These are phyloP conservation scores for Champsocephalus esox DNA, from an alignment of 2,797 vertebrate genomes.

Conservation along the genomic window DNA sequence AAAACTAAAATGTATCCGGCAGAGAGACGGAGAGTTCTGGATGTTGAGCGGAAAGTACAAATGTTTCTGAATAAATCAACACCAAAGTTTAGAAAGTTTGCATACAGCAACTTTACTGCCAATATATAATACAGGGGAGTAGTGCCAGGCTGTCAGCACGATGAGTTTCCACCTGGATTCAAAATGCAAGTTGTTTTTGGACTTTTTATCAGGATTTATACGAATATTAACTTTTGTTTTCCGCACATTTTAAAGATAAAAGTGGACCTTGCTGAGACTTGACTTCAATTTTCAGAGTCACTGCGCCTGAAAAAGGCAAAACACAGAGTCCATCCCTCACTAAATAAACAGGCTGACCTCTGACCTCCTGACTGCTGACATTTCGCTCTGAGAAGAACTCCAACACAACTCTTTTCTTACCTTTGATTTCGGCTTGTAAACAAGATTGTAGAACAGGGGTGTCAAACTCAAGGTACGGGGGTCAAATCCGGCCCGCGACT, in stretches of 20 bases:
- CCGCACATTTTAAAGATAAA: too few relatives aligned
- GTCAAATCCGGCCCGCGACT: too few relatives aligned
- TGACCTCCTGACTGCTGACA: constrained; percentile 15
- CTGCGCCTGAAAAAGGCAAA: constrained; percentile 1
- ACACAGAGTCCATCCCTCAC: not conserved
- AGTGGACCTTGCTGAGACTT: not conserved
- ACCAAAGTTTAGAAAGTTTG: constrained; percentile 13
- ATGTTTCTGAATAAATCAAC: constrained; percentile 8
- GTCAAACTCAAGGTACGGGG: too few relatives aligned
- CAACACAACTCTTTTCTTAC: not conserved
- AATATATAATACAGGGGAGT: not conserved
- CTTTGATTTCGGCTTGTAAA: not conserved
- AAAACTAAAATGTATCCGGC: not conserved
- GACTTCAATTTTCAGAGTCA: not conserved
- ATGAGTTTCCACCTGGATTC: too few relatives aligned
- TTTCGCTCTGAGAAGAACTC: not conserved
- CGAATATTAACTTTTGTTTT: too few relatives aligned
- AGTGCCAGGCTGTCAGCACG: not conserved
- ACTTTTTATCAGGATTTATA: not conserved
- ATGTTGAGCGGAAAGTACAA: constrained; percentile 10
- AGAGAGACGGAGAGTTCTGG: not conserved
- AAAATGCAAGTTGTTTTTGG: too few relatives aligned
- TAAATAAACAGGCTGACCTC: constrained; percentile 23
- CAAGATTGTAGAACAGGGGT: not conserved
- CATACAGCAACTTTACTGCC: not conserved